Base-by-base conservation (phyloP, 2,113 vertebrate genomes). In the Pagrus major region DNA sequence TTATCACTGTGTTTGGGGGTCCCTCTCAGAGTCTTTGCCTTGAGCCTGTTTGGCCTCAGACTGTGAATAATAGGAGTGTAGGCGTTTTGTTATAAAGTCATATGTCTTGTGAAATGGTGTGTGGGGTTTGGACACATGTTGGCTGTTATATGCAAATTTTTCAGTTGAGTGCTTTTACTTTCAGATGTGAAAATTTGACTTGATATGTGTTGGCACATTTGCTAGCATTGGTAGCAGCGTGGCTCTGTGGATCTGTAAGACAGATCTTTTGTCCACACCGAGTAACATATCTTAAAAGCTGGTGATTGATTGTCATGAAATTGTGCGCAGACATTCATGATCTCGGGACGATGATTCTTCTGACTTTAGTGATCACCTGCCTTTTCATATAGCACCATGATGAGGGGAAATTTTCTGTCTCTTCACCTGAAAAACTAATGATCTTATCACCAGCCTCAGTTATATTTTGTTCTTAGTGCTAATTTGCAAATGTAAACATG, bases 41-140 rank as follows among this genome's bases (percentile, higher is more conserved):
- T 8, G 4, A 76, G 82, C 60, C 47, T 25, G 51, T 66, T 84
- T 75, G 37, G 10, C 14, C 8, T 33, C 23, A 74, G 23, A 65
- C 71, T 76, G 41, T 80, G 66, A 88, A 70, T 72, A 71, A 80
- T 79, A 59, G 66, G 14, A 59, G 74, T 29, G 71, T 74, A 33
- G 75, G 80, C 3, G 31, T 76, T 63, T 61, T 69, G 59, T 64
- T 76, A 64, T 33, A 46, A 71, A 76, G 49, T 68, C 33, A 71
- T 68, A 68, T 58, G 56, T 23, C 49, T 70, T 77, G 3, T 78
- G 47, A 61, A 61, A 56, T 31, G 1, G 7, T 35, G 58, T 66
- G 29, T 72, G 46, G 12, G 27, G 33, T 74, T 47, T 64, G 42
- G 69, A 71, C 47, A 75, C 42, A 55, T 59, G 41, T 67, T 55